A percentile compares a stretch with the other conserved stretches of the same genome.
These are phyloP conservation scores for Aleadryas rufinucha DNA, from an alignment of 2,113 vertebrate species.

Conservation along the genomic window DNA sequence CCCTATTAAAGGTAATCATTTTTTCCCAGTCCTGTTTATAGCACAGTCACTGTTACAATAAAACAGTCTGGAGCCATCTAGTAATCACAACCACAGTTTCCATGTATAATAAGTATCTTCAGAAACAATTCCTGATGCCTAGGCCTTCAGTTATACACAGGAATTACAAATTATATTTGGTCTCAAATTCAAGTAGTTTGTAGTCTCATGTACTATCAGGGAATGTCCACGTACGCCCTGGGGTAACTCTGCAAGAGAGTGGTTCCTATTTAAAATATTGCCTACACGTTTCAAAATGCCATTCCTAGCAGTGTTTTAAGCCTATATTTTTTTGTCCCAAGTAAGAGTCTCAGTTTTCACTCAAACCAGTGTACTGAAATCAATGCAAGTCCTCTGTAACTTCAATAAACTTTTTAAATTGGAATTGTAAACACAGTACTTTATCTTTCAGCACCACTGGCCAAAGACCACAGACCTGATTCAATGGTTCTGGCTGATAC, in stretches of 20 bases:
- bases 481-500: neutral
- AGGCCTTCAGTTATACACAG: neutral
- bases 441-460: neutral
- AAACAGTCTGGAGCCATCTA: slow-evolving; percentile 1
- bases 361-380: neutral
- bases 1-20: slow-evolving; percentile 16
- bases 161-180: neutral
- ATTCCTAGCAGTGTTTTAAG: neutral
- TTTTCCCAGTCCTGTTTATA: slow-evolving; percentile 28
- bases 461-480: neutral
- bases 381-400: neutral
- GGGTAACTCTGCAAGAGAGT: neutral
- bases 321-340: neutral
- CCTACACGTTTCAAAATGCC: neutral
- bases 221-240: neutral
- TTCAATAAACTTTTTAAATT: neutral
- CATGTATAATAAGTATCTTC: neutral
- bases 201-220: neutral
- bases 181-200: neutral
- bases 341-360: neutral
- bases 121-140: neutral
- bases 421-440: neutral
- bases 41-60: neutral
- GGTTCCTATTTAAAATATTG: neutral
- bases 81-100: slow-evolving; percentile 8